Conservation (phyloP, 2,888 invertebrate genomes). For the Hydrotaea diabolus region DNA sequence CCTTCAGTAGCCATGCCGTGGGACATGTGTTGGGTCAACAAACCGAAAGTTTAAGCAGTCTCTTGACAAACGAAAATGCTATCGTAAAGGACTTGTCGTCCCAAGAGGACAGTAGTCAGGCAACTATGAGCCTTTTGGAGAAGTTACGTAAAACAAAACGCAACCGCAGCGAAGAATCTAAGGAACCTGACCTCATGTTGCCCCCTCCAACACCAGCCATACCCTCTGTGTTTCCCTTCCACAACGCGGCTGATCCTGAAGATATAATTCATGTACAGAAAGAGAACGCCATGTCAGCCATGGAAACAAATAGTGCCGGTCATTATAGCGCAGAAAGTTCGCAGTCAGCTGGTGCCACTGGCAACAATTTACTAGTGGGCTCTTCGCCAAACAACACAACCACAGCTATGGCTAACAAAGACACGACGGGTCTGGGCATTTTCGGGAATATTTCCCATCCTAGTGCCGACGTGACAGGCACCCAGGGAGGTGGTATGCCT, state of each 20-base stretch:
- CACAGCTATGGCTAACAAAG: slow-evolving; percentile 32
- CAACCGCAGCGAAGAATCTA: slow-evolving; percentile 73
- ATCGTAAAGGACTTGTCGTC: slow-evolving; percentile 69
- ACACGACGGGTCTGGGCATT: slow-evolving; percentile 37
- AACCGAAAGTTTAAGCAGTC: slow-evolving; percentile 70
- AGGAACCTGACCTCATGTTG: slow-evolving; percentile 75
- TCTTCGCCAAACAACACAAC: slow-evolving; percentile 45
- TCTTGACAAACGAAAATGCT: slow-evolving; percentile 66
- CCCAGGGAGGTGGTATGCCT: background rate
- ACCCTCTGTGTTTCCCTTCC: slow-evolving; percentile 79
- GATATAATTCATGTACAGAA: slow-evolving; percentile 78
- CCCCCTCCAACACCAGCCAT: slow-evolving; percentile 79
- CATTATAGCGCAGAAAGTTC: slow-evolving; percentile 53
- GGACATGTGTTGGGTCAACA: slow-evolving; percentile 74
- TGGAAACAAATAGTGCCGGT: slow-evolving; percentile 62
- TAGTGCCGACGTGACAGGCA: background rate
- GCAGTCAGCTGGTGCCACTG: slow-evolving; percentile 30
- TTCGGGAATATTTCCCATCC: slow-evolving; percentile 47
- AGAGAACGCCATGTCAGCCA: slow-evolving; percentile 73
- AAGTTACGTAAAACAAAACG: slow-evolving; percentile 85
- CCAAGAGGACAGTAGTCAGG: slow-evolving; percentile 88
- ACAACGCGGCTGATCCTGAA: slow-evolving; percentile 78
- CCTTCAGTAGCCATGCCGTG: slow-evolving; percentile 64
- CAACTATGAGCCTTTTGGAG: slow-evolving; percentile 91
- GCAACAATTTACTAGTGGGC: slow-evolving; percentile 49